Percentiles rank a stretch among this genome's conserved stretches.
Evolutionary conservation across 2,113 vertebrate genomes (phyloP).

Genomic region (Seriola quinqueradiata): DNA sequence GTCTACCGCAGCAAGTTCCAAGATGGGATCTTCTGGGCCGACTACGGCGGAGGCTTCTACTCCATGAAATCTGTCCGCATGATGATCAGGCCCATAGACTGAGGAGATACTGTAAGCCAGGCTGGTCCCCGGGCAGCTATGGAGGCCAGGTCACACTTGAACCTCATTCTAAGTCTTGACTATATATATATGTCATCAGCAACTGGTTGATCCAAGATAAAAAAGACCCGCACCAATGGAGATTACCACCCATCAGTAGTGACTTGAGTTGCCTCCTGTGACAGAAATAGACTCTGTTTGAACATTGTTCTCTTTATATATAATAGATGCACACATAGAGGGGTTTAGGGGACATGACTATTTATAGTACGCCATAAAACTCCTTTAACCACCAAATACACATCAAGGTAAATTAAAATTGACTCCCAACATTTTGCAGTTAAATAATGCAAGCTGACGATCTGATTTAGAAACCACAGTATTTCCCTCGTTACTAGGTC

Average conservation of each 20-base stretch:
- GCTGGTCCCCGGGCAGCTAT: conserved; percentile 42
- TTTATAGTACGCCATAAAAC: conserved; percentile 43
- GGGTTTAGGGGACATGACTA: conserved; percentile 22
- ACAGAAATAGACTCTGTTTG: conserved; percentile 29
- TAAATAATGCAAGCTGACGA: conserved; percentile 34
- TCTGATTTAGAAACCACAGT: conserved; percentile 29
- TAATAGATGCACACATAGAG: conserved; percentile 27
- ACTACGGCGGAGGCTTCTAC: conserved; percentile 97
- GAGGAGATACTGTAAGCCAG: conserved; percentile 52
- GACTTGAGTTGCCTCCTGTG: conserved; percentile 37
- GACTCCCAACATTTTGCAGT: conserved; percentile 14
- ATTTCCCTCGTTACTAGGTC: conserved; percentile 46
- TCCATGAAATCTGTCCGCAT: conserved; percentile 94
- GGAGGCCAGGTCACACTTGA: conserved; percentile 44
- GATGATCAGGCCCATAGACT: conserved; percentile 97
- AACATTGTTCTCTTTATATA: conserved; percentile 36
- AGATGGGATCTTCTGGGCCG: conserved; percentile 98
- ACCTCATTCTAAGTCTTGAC: conserved; percentile 42
- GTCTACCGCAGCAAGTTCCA: conserved; percentile 98
- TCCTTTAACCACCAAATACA: conserved; percentile 26
- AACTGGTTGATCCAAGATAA: conserved; percentile 22
- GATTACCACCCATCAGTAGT: conserved; percentile 15
- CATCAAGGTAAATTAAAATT: conserved; percentile 26
- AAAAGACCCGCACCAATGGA: conserved; percentile 25
- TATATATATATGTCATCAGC: conserved; percentile 20